Conservation (phyloP, 1,140 invertebrate species). For the Drosophila pruinosa region DNA sequence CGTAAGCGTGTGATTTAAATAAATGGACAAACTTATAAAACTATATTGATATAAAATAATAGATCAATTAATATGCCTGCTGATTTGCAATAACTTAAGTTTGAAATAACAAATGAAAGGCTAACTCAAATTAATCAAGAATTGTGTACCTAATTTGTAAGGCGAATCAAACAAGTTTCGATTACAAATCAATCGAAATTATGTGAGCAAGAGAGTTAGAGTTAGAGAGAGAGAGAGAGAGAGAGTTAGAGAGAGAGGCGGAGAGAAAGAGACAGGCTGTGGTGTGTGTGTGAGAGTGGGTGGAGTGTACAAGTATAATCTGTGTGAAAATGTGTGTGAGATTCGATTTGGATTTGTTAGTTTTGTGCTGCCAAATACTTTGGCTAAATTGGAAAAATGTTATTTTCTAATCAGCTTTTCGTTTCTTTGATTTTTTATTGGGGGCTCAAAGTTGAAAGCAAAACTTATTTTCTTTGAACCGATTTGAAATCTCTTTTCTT, state of each 20-base stretch:
- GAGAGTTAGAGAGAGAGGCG: conserved; percentile 42
- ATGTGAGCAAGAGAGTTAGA: conserved; percentile 44
- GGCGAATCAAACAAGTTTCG: conserved; percentile 25
- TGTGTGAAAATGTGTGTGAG: conserved; percentile 7
- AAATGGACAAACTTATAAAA: conserved; percentile 11
- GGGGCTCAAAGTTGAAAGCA: conserved; percentile 52
- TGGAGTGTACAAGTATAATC: neutral
- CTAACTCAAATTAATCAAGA: conserved; percentile 15
- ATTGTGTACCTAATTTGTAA: conserved; percentile 32
- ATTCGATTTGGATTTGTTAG: conserved; percentile 5
- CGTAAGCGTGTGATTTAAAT: conserved; percentile 70
- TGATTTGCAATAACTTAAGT: neutral
- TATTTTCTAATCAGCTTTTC: neutral
- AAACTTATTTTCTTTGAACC: conserved; percentile 10
- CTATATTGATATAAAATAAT: conserved; percentile 21
- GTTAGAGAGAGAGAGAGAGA: conserved; percentile 38
- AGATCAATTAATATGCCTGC: conserved; percentile 1
- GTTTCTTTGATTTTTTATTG: conserved; percentile 45
- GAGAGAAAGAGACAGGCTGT: conserved; percentile 53
- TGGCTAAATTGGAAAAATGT: conserved; percentile 10
- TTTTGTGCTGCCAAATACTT: conserved; percentile 25
- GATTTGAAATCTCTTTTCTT: conserved; percentile 1
- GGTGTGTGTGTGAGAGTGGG: conserved; percentile 33
- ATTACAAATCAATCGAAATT: conserved; percentile 35
- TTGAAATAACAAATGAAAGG: neutral